Evolutionary conservation across 2,797 vertebrate species (phyloP), one percentile per base, ranked within the genome.

Genomic region (Simalia tracyae): DNA sequence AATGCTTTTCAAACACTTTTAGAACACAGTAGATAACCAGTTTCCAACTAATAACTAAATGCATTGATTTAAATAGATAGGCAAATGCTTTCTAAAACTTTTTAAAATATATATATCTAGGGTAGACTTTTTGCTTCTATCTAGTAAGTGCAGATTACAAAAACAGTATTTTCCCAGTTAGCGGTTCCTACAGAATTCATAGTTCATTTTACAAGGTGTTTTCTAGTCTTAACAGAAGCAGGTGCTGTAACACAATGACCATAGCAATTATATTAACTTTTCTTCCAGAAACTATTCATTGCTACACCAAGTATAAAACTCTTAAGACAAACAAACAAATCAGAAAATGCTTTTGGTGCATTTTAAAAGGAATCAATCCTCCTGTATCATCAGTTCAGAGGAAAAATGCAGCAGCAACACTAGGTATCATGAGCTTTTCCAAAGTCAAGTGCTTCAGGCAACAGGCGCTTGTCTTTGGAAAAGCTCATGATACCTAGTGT

Each of bases 371-470:
- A 90, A 19, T 8, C 5, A 3, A 90, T 42, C 19, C 64, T 28
- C 17, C 8, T 24, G 28, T 31, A 31, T 54, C 60, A 85, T 3
- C 63, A 68, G 22, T 17, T 68, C 12, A 90, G 4, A 0, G 9
- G 76, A 91, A 54, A 54, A 1, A 5, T 22, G 84, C 11, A 6
- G 17, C 14, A 59, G 28, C 36, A 81, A 46, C n/a, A 31, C 72
- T 76, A 28, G 76, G 72, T 92, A 84, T 66, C 26, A 19, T 2
- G 59, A 92, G 61, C 72, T 12, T 36, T 85, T 91, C 11, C 22
- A 36, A 60, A 61, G 60, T 89, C 54, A 90, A 54, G 89, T 8
- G 87, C 92, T 57, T 88, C 66, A 88, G 91, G 91, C 2, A 72
- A 87, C 86, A 88, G 91, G 66, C 92, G 1, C 89, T 54, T 90